phyloP scores from a whole-genome alignment of 2,797 vertebrate species.

The Xiphophorus birchmanni region DNA sequence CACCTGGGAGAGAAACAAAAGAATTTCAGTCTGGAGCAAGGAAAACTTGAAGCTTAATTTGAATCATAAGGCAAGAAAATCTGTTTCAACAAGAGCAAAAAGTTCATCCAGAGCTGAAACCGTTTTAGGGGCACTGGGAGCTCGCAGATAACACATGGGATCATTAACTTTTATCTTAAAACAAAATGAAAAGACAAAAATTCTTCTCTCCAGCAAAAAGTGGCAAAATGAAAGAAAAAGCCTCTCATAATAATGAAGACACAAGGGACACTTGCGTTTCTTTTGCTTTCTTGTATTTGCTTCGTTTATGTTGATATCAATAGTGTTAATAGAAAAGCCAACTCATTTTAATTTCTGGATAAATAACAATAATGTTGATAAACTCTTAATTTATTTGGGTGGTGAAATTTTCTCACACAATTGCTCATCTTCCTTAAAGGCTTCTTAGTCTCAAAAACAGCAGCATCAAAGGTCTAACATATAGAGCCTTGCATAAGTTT shows the following conservation, averaged over 20 bases:
- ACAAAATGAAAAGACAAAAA: not conserved
- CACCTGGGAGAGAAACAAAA: slow-evolving; percentile 80
- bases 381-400: not conserved
- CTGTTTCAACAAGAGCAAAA: not conserved
- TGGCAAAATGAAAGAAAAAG: slow-evolving; percentile 8
- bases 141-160: slow-evolving; percentile 3
- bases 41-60: not conserved
- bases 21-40: slow-evolving; percentile 1
- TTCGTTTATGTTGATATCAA: slow-evolving; percentile 9
- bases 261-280: not conserved
- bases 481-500: not conserved
- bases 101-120: not conserved
- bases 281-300: not conserved
- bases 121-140: not conserved
- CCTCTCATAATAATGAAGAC: slow-evolving; percentile 5
- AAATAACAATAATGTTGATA: not conserved
- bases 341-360: slow-evolving; percentile 15
- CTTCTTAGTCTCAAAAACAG: not conserved
- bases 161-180: not conserved
- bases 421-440: not conserved
- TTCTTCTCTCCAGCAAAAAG: not conserved
- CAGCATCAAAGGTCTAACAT: not conserved
- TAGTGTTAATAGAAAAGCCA: not conserved
- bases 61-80: not conserved
- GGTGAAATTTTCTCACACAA: not conserved